phyloP scores from a whole-genome alignment of 2,888 invertebrate species.

The Colletes collaris region DNA sequence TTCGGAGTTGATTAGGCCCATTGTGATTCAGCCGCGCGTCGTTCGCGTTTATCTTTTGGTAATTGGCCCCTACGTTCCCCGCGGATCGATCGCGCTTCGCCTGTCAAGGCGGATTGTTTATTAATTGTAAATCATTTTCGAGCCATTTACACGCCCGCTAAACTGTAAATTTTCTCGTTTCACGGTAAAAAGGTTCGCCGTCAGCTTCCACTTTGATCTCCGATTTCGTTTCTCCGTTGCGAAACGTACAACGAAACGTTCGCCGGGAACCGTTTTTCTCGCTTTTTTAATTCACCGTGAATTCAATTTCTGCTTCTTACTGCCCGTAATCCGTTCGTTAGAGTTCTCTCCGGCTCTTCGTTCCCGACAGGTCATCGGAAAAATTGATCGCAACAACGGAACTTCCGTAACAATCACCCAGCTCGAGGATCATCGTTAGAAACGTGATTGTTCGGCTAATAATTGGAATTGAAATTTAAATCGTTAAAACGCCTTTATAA shows the following conservation, averaged over 20 bases:
- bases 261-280: neutral
- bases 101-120: neutral
- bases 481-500: too few species aligned
- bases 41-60: slow-evolving; percentile 7
- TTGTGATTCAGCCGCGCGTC: slow-evolving; percentile 4
- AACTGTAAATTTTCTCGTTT: neutral
- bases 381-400: slow-evolving; percentile 15
- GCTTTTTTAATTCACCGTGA: neutral
- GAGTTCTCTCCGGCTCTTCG: neutral
- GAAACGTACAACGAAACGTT: slow-evolving; percentile 9
- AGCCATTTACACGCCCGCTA: neutral
- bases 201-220: neutral
- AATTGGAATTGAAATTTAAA: too few species aligned
- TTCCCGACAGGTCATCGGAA: neutral
- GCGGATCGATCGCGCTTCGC: neutral
- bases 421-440: too few species aligned
- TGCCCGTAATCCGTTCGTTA: neutral
- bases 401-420: neutral
- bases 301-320: slow-evolving; percentile 1
- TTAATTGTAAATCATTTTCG: slow-evolving; percentile 11
- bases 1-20: slow-evolving; percentile 39
- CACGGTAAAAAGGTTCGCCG: neutral
- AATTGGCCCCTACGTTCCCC: slow-evolving; percentile 19
- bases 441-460: too few species aligned
- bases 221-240: neutral